Base-by-base conservation (phyloP, 2,888 invertebrate species). In the Cryptosula pallasiana region DNA sequence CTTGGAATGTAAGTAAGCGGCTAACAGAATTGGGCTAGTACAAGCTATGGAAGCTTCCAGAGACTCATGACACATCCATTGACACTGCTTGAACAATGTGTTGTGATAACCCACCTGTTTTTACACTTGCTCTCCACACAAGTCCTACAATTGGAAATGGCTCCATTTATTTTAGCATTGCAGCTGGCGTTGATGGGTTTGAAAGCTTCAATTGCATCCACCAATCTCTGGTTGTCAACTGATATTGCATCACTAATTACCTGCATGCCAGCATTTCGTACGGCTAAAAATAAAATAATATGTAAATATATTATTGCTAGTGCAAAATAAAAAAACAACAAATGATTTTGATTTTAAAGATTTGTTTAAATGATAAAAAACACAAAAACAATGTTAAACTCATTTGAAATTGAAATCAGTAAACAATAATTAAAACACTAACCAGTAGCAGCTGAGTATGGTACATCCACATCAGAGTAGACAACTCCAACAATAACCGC, bases 61-160 rank as follows among this genome's bases (percentile, higher is more conserved):
- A n/a, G n/a, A n/a, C n/a, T n/a, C n/a, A n/a, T n/a, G n/a, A n/a
- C n/a, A n/a, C n/a, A n/a, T n/a, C n/a, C n/a, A n/a, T n/a, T n/a
- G n/a, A n/a, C n/a, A n/a, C n/a, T n/a, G n/a, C n/a, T n/a, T n/a
- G n/a, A n/a, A n/a, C n/a, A n/a, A n/a, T n/a, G n/a, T n/a, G n/a
- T n/a, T n/a, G n/a, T n/a, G n/a, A n/a, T n/a, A n/a, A 34, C 63
- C 27, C 35, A 72, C 72, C 72, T 32, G 16, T 29, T 23, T 72
- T 72, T 29, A 72, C 72, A 72, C 1, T 57, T 58, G n/a, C 63
- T 35, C 29, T 34, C 35, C 1, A 72, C 72, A 34, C 72, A 72
- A 29, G 69, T 23, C n/a, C 34, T 45, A 25, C 72, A 72, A n/a
- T 54, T 45, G 13, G 69, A 36, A 9, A 72, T 69, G 9, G 25